Conservation (phyloP, 2,113 vertebrate genomes). For the Microtus montanus region DNA sequence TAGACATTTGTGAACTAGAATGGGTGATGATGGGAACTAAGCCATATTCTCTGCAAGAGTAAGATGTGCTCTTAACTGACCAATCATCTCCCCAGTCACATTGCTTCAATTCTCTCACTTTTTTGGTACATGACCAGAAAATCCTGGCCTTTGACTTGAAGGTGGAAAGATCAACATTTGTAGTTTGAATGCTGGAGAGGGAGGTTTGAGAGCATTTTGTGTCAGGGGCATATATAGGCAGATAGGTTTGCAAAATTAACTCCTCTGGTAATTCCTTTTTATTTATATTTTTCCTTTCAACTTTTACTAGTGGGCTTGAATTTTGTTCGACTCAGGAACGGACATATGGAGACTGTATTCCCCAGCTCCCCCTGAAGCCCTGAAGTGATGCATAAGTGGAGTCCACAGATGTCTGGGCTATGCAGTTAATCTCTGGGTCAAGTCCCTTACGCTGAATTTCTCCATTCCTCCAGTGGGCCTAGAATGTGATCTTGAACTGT, state of each 20-base stretch:
- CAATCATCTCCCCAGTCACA: background rate
- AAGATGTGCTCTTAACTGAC: background rate
- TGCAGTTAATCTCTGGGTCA: background rate
- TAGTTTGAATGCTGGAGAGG: background rate
- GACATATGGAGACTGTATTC: background rate
- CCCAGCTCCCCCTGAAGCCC: background rate
- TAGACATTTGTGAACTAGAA: background rate
- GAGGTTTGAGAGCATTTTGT: background rate
- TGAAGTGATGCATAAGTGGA: background rate
- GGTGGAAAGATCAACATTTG: background rate
- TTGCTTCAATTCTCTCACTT: too few species aligned
- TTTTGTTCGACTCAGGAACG: background rate
- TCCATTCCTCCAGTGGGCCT: background rate
- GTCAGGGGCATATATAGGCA: background rate
- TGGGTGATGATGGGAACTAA: background rate
- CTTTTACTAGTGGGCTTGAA: background rate
- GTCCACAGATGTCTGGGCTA: background rate
- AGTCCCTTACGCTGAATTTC: background rate
- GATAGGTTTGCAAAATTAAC: background rate
- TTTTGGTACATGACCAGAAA: background rate
- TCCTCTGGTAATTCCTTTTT: background rate
- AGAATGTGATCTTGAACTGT: background rate
- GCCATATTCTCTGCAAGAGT: background rate
- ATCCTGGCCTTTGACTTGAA: background rate
- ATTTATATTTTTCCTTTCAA: background rate